Conservation (phyloP, 2,113 vertebrate genomes). For the Damaliscus lunatus region DNA sequence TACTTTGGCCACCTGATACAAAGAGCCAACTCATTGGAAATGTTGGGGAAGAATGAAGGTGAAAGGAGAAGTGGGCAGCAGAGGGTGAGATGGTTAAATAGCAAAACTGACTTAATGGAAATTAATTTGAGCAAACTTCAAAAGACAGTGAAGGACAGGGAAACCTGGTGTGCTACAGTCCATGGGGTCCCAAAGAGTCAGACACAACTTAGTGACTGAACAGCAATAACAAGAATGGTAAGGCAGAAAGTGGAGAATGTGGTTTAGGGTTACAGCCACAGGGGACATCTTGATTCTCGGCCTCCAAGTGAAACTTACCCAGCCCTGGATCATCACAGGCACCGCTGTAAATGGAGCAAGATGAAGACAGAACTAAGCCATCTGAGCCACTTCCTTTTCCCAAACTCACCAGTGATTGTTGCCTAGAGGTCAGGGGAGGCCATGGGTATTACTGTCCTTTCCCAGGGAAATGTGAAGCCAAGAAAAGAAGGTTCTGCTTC, state of each 20-base stretch:
- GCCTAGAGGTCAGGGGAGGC: background rate
- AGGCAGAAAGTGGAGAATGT: accelerated
- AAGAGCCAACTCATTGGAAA: background rate
- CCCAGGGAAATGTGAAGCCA: background rate
- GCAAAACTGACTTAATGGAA: background rate
- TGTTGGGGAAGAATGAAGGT: background rate
- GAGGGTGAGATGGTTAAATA: background rate
- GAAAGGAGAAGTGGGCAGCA: background rate
- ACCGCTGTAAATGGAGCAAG: accelerated
- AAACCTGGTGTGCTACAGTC: background rate
- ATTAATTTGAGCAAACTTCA: background rate
- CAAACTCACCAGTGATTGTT: background rate
- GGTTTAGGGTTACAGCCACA: accelerated
- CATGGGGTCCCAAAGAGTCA: background rate
- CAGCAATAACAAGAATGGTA: background rate
- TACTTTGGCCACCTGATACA: background rate
- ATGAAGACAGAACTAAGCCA: background rate
- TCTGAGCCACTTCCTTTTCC: accelerated
- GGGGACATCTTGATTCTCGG: background rate
- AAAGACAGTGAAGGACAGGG: background rate
- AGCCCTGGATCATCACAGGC: background rate
- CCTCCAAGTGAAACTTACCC: background rate
- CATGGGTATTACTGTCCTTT: background rate
- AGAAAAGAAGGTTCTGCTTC: background rate
- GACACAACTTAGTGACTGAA: background rate